phyloP scores from a whole-genome alignment of 1,140 invertebrate genomes.

The Leptinotarsa defecta region DNA sequence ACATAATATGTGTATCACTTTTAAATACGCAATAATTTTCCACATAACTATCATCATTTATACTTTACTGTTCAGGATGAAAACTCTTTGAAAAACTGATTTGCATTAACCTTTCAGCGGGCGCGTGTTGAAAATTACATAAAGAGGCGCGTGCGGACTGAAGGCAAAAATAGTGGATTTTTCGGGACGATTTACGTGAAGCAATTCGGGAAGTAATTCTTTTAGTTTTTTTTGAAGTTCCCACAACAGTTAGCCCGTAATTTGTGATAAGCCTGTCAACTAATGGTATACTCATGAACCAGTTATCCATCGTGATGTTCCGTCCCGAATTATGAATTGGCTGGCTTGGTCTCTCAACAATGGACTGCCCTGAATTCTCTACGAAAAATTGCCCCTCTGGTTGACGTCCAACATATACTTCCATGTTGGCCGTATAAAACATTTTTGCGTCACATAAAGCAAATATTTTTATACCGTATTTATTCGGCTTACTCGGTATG shows the following conservation, averaged over 20 bases:
- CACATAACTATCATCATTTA: neutral
- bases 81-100: neutral
- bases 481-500: too few relatives aligned
- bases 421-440: constrained; percentile 45
- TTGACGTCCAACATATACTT: constrained; percentile 47
- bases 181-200: too few relatives aligned
- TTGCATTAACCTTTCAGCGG: too few relatives aligned
- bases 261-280: neutral
- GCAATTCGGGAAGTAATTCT: neutral
- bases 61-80: neutral
- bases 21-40: neutral
- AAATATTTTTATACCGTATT: too few relatives aligned
- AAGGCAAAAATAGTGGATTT: too few relatives aligned
- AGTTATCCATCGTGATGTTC: neutral
- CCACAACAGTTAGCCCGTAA: neutral
- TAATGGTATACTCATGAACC: neutral
- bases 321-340: neutral
- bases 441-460: constrained; percentile 40
- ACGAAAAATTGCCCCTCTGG: constrained; percentile 22
- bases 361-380: neutral
- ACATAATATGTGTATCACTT: neutral
- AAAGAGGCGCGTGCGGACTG: too few relatives aligned
- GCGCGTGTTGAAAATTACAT: too few relatives aligned
- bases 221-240: neutral
- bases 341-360: neutral